Base-by-base conservation (phyloP, 2,888 invertebrate species). In the Rhogogaster chlorosoma region DNA sequence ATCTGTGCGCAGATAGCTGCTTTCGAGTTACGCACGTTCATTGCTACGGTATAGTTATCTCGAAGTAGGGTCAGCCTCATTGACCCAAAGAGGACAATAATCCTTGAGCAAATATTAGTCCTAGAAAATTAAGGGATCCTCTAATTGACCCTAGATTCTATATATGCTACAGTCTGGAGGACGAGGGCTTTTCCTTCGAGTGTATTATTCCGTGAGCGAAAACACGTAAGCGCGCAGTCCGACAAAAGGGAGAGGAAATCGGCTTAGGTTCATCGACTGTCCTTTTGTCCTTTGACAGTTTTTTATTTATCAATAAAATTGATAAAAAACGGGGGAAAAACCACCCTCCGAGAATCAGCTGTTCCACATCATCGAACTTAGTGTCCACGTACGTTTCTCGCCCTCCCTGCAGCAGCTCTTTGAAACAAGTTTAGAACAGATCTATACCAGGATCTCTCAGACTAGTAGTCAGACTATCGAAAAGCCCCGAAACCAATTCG, bases 61-160 rank as follows among this genome's bases (percentile, higher is more conserved):
- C 29, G 10, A 73, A 73, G 71, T 42, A 77, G 77, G 53, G 80
- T 36, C 32, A n/a, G 29, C 80, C 38, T 36, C 80, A 61, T 80
- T 77, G 77, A 77, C 80, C 61, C 80, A 49, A n/a, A 22, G 38
- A 57, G 36, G 61, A 38, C 61, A 80, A 80, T 80, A 61, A 80
- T 80, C 80, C 80, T 36, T 15, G 80, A 12, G 38, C 80, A 80
- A 80, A 80, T 80, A 80, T 80, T 80, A 42, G 61, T 80, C 22
- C 61, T 61, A 38, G 61, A 42, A 80, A 80, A 80, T 80, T 61
- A 61, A 80, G 36, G 61, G 80, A 36, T 38, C 61, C 61, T n/a
- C 61, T 36, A 80, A 61, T 80, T 38, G 61, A 80, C 57, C 61
- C 61, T n/a, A 7, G 80, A 26, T 26, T 26, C 29, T 49, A 29